Evolutionary conservation across 1,140 invertebrate genomes (phyloP).

Genomic region (Euglossa dilemma): DNA sequence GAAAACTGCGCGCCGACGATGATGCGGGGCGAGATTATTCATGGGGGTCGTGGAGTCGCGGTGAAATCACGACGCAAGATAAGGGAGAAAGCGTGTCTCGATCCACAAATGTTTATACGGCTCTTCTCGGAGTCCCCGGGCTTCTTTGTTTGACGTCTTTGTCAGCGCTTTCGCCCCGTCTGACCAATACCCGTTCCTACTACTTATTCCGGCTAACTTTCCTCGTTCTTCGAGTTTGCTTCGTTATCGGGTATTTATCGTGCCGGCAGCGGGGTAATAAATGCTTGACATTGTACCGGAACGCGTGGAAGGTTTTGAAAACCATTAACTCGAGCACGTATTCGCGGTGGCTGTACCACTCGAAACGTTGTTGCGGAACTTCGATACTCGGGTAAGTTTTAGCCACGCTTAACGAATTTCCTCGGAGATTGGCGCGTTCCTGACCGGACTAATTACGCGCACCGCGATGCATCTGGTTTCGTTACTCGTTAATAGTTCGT

Average conservation of each 20-base stretch:
- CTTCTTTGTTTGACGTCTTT: constrained; percentile 15
- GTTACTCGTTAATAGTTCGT: background rate
- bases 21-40: background rate
- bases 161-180: background rate
- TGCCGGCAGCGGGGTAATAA: background rate
- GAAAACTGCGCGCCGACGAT: background rate
- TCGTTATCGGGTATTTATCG: background rate
- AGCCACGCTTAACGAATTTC: background rate
- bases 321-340: background rate
- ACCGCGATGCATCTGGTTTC: background rate
- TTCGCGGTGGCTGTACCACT: background rate
- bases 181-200: constrained; percentile 27
- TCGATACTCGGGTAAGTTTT: background rate
- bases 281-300: background rate
- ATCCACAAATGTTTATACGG: constrained; percentile 11
- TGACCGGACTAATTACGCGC: background rate
- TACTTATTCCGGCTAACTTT: background rate
- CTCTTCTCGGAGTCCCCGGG: background rate
- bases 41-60: no score
- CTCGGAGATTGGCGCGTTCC: background rate
- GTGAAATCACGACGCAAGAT: background rate
- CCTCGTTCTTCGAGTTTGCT: background rate
- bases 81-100: background rate
- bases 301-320: background rate
- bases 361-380: background rate